phyloP scores from a whole-genome alignment of 1,140 invertebrate genomes.

The Cotesia typhae region DNA sequence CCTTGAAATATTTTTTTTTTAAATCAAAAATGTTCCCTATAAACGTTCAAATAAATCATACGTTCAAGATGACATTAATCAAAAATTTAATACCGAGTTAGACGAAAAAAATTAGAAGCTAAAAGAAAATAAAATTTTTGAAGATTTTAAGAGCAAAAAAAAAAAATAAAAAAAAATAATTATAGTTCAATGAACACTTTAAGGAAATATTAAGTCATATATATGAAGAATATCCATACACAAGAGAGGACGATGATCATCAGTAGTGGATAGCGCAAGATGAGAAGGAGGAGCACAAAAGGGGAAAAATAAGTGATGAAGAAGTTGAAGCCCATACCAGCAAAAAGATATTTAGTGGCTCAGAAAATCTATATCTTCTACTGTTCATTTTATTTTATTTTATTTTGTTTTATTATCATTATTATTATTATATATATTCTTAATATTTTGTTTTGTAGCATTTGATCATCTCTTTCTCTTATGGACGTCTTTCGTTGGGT shows the following conservation, averaged over 20 bases:
- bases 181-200: neutral
- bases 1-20: no score
- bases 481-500: conserved; percentile 40
- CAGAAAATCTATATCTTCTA: conserved; percentile 32
- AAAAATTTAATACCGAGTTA: no score
- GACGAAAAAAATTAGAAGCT: no score
- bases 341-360: conserved; percentile 18
- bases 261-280: neutral
- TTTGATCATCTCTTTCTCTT: conserved; percentile 16
- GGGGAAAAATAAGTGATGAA: conserved; percentile 8
- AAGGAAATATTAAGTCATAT: no score
- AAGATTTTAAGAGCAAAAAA: no score
- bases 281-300: conserved; percentile 1
- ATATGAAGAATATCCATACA: no score
- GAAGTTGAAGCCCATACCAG: conserved; percentile 34
- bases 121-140: no score
- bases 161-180: no score
- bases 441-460: conserved; percentile 8
- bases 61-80: no score
- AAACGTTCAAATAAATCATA: no score
- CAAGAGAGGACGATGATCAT: conserved; percentile 1
- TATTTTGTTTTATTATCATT: neutral
- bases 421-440: no score
- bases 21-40: no score
- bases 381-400: conserved; percentile 24